Evolutionary conservation across 1,140 invertebrate genomes (phyloP), one percentile per base, ranked within the genome.

Genomic region (Elymnias hypermnestra): DNA sequence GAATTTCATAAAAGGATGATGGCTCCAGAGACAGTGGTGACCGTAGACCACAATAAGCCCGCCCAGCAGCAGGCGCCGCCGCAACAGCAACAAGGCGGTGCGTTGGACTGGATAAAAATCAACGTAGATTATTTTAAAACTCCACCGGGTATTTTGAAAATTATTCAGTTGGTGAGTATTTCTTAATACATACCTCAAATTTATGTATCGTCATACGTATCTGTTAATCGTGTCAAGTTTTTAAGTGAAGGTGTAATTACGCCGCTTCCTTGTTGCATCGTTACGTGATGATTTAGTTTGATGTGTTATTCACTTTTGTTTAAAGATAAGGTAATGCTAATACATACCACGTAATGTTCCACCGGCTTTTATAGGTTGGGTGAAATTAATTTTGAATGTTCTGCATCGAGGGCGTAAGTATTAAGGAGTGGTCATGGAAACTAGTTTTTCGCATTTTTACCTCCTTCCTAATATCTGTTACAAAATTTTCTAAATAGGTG

Each of bases 1-100:
- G 58, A 38, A 33, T 44, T 58, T 47, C 50, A 8, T 26, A 50
- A 65, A 55, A 86, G 59, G 65, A 87, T 87, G 86, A 91, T 90
- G 88, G 90, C 90, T 87, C 89, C 90, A 65, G 90, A 91, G 86
- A 91, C 90, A 51, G 90, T 91, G 52, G 89, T 91, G 49, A 91
- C 87, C 57, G 88, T 91, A 56, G 88, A 89, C 57, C 86, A 85
- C 61, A 88, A 83, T 76, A 89, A 89, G 62, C 75, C 86, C 31
- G 70, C 75, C 19, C 70, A 77, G 29, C 82, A 82, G 49, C 89
- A 88, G 65, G 87, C 88, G 69, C 77, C 87, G 44, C 83, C 88
- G 33, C 72, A 84, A 63, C 88, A 88, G 58, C 88, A 89, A 59
- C 83, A 86, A 49, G 71, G 76, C 47, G 74, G 83, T 38, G 77